A percentile compares a stretch with the other conserved stretches of the same genome.
phyloP scores from a whole-genome alignment of 2,797 vertebrate genomes.

The Ceryle rudis region DNA sequence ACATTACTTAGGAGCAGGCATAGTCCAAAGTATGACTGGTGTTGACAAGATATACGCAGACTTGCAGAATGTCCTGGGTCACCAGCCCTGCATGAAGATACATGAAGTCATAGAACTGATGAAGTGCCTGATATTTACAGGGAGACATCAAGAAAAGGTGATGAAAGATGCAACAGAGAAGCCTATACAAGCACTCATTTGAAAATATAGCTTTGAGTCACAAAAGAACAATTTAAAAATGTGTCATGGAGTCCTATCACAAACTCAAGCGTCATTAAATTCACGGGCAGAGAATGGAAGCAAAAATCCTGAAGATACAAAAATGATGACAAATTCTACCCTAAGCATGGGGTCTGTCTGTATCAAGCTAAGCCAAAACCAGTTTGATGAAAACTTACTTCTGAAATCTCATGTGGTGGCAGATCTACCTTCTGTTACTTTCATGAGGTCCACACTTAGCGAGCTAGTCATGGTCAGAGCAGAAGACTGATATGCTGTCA shows the following conservation, averaged over 20 bases:
- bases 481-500: background rate
- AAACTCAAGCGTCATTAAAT: background rate
- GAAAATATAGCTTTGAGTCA: background rate
- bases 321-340: background rate
- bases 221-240: background rate
- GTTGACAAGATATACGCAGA: background rate
- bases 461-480: background rate
- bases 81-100: background rate
- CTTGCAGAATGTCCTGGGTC: background rate
- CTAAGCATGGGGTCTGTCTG: background rate
- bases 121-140: background rate
- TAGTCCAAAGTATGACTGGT: background rate
- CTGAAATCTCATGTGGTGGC: background rate
- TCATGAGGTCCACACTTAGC: background rate
- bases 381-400: background rate
- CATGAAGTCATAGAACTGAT: background rate
- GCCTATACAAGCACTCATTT: background rate
- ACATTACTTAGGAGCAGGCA: background rate
- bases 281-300: background rate
- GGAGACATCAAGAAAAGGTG: background rate
- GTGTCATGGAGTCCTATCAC: background rate
- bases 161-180: background rate
- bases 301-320: background rate
- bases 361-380: background rate
- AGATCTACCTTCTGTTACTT: background rate